phyloP scores from a whole-genome alignment of 2,888 invertebrate species.

The Temnothorax unifasciatus region DNA sequence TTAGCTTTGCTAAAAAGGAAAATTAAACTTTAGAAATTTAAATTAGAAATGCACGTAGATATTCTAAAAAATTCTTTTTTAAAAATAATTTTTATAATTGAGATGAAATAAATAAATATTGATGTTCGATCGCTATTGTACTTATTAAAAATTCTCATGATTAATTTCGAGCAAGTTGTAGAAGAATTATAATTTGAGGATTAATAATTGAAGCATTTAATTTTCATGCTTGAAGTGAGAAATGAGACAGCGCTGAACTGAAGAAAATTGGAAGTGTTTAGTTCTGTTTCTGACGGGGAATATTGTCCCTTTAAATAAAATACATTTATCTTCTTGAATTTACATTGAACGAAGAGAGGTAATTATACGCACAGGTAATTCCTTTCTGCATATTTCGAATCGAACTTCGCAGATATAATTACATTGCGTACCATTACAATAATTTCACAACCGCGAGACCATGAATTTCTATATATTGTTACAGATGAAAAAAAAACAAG shows the following conservation, averaged over 20 bases:
- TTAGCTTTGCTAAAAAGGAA: not conserved
- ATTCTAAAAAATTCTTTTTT: not conserved
- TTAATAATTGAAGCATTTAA: not conserved
- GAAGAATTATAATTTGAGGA: not conserved
- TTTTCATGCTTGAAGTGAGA: not conserved
- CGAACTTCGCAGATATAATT: not conserved
- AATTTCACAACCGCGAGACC: conserved; percentile 15
- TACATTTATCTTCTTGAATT: not conserved
- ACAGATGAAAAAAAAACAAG: not conserved
- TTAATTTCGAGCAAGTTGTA: not conserved
- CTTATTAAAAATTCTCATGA: not conserved
- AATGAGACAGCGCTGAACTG: not conserved
- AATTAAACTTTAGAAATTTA: not conserved
- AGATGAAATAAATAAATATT: not conserved
- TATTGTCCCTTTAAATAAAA: not conserved
- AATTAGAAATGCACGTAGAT: not conserved
- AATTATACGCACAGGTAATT: conserved; percentile 1
- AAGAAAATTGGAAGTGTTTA: not conserved
- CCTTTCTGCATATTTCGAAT: not conserved
- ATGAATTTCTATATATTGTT: conserved; percentile 22
- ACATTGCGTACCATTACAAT: conserved; percentile 1
- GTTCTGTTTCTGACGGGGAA: not conserved
- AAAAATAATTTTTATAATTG: not conserved
- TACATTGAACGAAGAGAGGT: not conserved
- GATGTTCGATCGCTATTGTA: not conserved